These are phyloP conservation scores for Habroteleia sp. DNA, from an alignment of 2,888 invertebrate genomes.

Conservation along the genomic window DNA sequence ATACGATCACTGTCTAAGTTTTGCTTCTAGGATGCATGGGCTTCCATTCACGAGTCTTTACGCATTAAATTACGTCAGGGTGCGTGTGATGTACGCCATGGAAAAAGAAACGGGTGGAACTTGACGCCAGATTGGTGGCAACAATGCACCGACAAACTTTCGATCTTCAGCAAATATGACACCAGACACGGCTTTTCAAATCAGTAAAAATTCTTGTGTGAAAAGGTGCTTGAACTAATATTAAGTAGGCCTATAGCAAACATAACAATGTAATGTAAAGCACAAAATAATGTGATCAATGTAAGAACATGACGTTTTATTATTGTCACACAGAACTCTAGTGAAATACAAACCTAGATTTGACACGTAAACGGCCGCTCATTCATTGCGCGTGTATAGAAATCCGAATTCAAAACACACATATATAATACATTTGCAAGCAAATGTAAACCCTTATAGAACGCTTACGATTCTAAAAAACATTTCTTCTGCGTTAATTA, in stretches of 20 bases:
- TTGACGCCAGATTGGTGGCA: conserved; percentile 77
- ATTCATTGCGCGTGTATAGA: conserved; percentile 18
- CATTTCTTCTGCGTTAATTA: too few relatives aligned
- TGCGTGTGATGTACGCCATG: conserved; percentile 65
- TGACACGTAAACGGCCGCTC: conserved; percentile 40
- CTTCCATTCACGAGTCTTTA: conserved; percentile 75
- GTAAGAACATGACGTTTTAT: conserved; percentile 55
- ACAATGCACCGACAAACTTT: conserved; percentile 78
- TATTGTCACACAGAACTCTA: conserved; percentile 31
- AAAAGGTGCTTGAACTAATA: conserved; percentile 53
- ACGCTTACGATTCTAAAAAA: too few relatives aligned
- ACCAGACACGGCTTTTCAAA: conserved; percentile 68
- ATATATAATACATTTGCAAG: background rate
- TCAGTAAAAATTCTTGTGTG: conserved; percentile 66
- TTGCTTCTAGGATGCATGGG: conserved; percentile 69
- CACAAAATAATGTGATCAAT: conserved; percentile 63
- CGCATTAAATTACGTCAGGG: conserved; percentile 78
- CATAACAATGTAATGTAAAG: conserved; percentile 38
- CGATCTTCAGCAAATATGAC: conserved; percentile 74
- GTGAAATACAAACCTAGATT: conserved; percentile 54
- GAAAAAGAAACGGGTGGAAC: conserved; percentile 72
- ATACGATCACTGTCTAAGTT: conserved; percentile 74
- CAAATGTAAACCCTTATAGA: too few relatives aligned
- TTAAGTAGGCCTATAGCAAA: conserved; percentile 61
- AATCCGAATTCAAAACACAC: conserved; percentile 6